A percentile compares a stretch with the other conserved stretches of the same genome.
These are phyloP conservation scores for Zoanthus sociatus DNA, from an alignment of 92 coral and sea anemone genomes.

Conservation along the genomic window DNA sequence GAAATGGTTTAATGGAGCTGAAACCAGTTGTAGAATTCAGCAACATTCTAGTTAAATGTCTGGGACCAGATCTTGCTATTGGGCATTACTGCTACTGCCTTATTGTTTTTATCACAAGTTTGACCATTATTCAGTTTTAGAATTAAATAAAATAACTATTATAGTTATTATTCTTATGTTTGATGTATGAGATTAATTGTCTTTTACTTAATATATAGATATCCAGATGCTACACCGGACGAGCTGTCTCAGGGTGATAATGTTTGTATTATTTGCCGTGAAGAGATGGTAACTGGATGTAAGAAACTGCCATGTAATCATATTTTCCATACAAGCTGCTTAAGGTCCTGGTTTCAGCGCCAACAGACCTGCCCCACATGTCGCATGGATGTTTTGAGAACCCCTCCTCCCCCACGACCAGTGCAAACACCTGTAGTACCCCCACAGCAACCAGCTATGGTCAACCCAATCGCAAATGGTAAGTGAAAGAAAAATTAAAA, in stretches of 20 bases:
- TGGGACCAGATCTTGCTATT: too few species aligned
- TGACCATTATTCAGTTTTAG: too few species aligned
- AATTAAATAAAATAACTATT: too few species aligned
- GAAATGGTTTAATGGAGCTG: too few species aligned
- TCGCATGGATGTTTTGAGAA: slow-evolving; percentile 95
- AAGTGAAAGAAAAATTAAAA: background rate
- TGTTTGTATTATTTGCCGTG: slow-evolving; percentile 97
- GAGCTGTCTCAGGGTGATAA: slow-evolving; percentile 94
- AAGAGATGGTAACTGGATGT: slow-evolving; percentile 96
- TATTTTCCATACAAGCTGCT: slow-evolving; percentile 96
- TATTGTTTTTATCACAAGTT: too few species aligned
- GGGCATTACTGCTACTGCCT: too few species aligned
- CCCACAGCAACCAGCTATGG: slow-evolving; percentile 58
- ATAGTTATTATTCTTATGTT: too few species aligned
- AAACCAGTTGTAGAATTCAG: too few species aligned
- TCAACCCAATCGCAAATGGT: slow-evolving; percentile 48
- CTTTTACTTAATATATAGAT: slow-evolving; percentile 45
- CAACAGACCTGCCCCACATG: slow-evolving; percentile 99
- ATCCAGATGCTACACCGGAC: slow-evolving; percentile 98
- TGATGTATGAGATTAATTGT: background rate
- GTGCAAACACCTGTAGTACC: slow-evolving; percentile 62
- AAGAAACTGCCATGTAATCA: slow-evolving; percentile 98
- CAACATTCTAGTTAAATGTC: too few species aligned
- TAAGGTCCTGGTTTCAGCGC: slow-evolving; percentile 97
- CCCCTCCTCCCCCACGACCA: slow-evolving; percentile 62